Base-by-base conservation (phyloP, 2,113 vertebrate genomes). In the Dromiciops gliroides region DNA sequence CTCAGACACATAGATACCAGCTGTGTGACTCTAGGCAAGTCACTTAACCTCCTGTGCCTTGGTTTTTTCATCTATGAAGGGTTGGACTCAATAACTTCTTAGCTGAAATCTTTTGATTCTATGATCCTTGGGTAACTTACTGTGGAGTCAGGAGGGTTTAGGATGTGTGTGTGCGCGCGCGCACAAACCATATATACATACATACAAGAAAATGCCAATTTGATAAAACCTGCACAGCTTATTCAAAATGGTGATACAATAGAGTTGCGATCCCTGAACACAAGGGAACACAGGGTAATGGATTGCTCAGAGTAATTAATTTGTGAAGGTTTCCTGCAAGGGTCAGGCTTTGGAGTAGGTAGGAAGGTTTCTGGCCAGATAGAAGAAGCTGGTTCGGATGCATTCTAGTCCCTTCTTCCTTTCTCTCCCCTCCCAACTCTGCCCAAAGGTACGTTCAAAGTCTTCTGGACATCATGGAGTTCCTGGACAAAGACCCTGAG, bases 391-490 rank as follows among this genome's bases (percentile, higher is more conserved):
- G n/a, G 4, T 37, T n/a, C 14, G n/a, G n/a, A 75, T 37, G n/a
- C 31, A 90, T 75, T 75, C 5, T 22, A 83, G 37, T 75, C 44
- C 67, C 19, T 83, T 83, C 67, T 83, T 44, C 67, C 14, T 83
- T 22, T 44, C 67, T 22, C n/a, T 44, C n/a, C 7, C 1, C 67
- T 44, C 19, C 67, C n/a, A 83, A 44, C 95, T 3, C 3, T 92
- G 44, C 91, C 51, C 49, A 96, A 93, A 99, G 99, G 99, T 99
- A 99, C 12, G 98, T 99, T 50, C 99, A 99, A 98, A 99, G 99
- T 97, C 99, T 99, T 95, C 98, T 99, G 98, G 99, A 99, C 94
- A 99, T 99, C 97, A 99, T 99, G 95, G 98, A 99, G 37, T 99
- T 99, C 96, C 97, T 99, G 11, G 99, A 99, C 96, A 99, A 98